Conservation (phyloP, 1,140 invertebrate genomes). For the Panulirus ornatus region DNA sequence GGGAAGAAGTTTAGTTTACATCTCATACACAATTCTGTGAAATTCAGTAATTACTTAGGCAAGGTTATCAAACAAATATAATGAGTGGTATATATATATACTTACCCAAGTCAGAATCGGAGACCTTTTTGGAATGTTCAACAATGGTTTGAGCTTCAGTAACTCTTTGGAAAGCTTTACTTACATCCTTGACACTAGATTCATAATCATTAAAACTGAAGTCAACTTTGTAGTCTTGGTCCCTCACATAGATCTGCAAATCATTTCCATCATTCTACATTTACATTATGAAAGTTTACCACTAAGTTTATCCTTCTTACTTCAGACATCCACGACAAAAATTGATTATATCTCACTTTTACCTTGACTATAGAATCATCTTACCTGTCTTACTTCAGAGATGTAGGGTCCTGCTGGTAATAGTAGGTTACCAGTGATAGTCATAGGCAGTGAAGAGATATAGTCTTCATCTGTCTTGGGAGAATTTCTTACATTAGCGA, state of each 20-base stretch:
- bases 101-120: constrained; percentile 25
- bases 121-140: not conserved
- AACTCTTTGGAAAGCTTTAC: not conserved
- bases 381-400: not conserved
- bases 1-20: too few relatives aligned
- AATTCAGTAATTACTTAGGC: too few relatives aligned
- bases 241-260: constrained; percentile 15
- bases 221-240: not conserved
- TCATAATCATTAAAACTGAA: not conserved
- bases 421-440: not conserved
- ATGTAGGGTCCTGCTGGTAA: not conserved
- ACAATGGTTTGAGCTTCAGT: not conserved
- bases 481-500: not conserved
- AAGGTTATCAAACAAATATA: too few relatives aligned
- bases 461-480: constrained; percentile 12
- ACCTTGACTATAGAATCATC: too few relatives aligned
- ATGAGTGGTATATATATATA: too few relatives aligned
- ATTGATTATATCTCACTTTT: too few relatives aligned
- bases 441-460: constrained; percentile 2
- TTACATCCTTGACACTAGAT: not conserved
- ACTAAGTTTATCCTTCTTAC: too few relatives aligned
- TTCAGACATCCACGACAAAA: too few relatives aligned
- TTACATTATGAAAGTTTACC: too few relatives aligned
- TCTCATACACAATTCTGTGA: too few relatives aligned
- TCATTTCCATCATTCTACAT: too few relatives aligned